A percentile compares a stretch with the other conserved stretches of the same genome.
These are phyloP conservation scores for Anabas testudineus DNA, from an alignment of 2,797 vertebrate genomes.

Conservation along the genomic window DNA sequence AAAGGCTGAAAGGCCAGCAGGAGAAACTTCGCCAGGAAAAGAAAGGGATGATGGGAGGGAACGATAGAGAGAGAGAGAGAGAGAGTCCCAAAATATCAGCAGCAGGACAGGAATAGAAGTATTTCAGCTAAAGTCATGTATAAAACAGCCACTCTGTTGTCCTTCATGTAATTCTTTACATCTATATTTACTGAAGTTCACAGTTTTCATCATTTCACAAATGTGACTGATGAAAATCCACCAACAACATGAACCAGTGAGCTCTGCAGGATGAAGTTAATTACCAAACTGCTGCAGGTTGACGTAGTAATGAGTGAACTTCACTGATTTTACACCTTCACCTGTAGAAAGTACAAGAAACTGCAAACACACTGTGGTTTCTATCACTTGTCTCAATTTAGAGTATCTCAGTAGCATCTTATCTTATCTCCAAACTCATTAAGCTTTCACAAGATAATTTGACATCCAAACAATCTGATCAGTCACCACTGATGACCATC, in stretches of 20 bases:
- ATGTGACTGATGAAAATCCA: not conserved
- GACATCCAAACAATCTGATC: slow-evolving; percentile 22
- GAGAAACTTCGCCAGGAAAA: slow-evolving; percentile 18
- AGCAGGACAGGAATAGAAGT: slow-evolving; percentile 34
- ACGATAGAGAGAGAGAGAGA: slow-evolving; percentile 7
- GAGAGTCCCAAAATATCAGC: slow-evolving; percentile 29
- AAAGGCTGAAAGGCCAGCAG: not conserved
- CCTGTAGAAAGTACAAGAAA: not conserved
- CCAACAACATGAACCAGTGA: not conserved
- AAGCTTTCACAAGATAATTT: slow-evolving; percentile 17
- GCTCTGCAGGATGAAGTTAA: not conserved
- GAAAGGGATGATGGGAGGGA: not conserved
- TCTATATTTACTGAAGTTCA: not conserved
- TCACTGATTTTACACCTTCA: not conserved
- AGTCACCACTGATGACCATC: slow-evolving; percentile 5
- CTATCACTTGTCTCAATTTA: not conserved
- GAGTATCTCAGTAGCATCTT: not conserved
- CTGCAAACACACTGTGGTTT: not conserved
- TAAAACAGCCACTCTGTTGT: not conserved
- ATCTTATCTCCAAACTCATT: slow-evolving; percentile 29
- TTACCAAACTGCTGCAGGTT: not conserved
- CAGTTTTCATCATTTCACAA: no score
- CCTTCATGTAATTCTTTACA: not conserved
- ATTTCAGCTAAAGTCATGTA: not conserved
- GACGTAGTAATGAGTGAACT: not conserved